These are phyloP conservation scores for Barypeithes pellucidus DNA, from an alignment of 2,888 invertebrate species.

Conservation along the genomic window DNA sequence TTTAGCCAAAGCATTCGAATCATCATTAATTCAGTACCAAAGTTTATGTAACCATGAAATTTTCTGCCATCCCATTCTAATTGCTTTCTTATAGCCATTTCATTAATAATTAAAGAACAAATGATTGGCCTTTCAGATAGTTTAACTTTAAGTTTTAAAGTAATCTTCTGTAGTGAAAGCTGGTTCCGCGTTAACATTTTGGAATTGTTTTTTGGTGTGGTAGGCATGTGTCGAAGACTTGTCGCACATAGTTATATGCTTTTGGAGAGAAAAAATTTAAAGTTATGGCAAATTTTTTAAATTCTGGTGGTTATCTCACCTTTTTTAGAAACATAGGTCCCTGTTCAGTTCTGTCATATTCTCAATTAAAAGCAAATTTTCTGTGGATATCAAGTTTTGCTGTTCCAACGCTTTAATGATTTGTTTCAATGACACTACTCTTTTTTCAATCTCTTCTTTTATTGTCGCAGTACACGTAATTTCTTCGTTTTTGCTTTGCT, in stretches of 20 bases:
- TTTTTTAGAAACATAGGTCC: background rate
- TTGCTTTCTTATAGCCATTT: constrained; percentile 60
- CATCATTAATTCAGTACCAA: constrained; percentile 55
- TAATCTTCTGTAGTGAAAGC: constrained; percentile 56
- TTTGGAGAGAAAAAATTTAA: constrained; percentile 54
- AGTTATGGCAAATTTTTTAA: constrained; percentile 54
- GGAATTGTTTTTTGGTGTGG: constrained; percentile 54
- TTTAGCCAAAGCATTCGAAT: constrained; percentile 25
- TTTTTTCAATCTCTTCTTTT: background rate
- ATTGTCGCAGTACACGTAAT: background rate
- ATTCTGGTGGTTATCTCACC: background rate
- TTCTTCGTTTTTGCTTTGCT: background rate
- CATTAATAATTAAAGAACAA: constrained; percentile 55
- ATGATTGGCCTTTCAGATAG: background rate
- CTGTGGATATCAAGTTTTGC: background rate
- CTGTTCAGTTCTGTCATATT: background rate
- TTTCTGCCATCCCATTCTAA: constrained; percentile 61
- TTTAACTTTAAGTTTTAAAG: constrained; percentile 49
- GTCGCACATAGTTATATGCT: constrained; percentile 52
- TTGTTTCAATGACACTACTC: background rate
- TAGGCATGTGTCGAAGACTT: constrained; percentile 42
- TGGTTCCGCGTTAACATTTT: constrained; percentile 54
- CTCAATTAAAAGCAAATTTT: background rate
- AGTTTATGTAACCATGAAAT: constrained; percentile 61
- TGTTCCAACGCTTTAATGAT: background rate